Evolutionary conservation across 1,140 invertebrate genomes (phyloP).

Genomic region (Drosophila ambigua): DNA sequence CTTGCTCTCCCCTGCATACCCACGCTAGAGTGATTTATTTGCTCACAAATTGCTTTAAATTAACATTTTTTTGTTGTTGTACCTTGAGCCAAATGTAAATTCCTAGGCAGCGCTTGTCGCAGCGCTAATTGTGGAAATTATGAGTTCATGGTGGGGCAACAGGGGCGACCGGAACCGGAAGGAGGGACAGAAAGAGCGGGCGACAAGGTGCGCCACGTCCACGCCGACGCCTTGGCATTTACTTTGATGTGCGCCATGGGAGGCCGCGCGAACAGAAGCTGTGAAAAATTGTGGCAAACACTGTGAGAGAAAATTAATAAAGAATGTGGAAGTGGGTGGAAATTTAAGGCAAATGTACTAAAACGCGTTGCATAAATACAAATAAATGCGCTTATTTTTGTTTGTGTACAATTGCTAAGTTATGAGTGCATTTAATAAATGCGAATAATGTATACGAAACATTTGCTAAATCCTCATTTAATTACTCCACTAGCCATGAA

Average conservation of each 20-base stretch:
- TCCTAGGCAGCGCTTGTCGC: conserved; percentile 31
- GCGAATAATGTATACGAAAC: neutral
- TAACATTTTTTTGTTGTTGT: conserved; percentile 16
- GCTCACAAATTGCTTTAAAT: conserved; percentile 39
- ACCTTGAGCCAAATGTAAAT: conserved; percentile 37
- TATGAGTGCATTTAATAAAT: conserved; percentile 3
- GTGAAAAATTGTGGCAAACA: conserved; percentile 30
- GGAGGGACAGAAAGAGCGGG: neutral
- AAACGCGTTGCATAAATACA: neutral
- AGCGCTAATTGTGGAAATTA: conserved; percentile 62
- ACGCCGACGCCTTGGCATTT: neutral
- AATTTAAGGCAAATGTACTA: conserved; percentile 7
- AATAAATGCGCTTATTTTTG: no score
- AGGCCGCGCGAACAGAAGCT: conserved; percentile 21
- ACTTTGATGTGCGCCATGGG: conserved; percentile 41
- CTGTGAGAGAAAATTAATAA: conserved; percentile 22
- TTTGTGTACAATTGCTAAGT: no score
- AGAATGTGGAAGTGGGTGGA: conserved; percentile 15
- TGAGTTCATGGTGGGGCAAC: conserved; percentile 25
- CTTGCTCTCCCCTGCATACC: neutral
- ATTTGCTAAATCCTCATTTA: conserved; percentile 32
- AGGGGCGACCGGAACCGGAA: neutral
- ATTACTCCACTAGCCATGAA: conserved; percentile 13
- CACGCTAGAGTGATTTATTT: conserved; percentile 34
- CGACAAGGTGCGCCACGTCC: neutral